Evolutionary conservation across 2,888 invertebrate species (phyloP).

Genomic region (Mantis religiosa): DNA sequence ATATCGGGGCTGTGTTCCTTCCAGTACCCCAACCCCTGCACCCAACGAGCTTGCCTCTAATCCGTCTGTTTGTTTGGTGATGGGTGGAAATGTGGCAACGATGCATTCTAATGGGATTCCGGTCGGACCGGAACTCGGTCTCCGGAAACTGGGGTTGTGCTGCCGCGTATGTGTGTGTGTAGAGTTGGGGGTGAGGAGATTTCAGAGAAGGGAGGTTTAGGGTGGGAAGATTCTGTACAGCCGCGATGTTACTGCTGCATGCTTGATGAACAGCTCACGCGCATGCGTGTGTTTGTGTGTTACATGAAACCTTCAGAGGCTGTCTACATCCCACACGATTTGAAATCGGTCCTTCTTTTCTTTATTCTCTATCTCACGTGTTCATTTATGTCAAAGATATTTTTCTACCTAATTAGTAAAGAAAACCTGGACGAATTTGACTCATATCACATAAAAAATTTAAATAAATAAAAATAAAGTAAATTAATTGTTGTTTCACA

Average conservation of each 20-base stretch:
- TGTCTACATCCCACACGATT: neutral
- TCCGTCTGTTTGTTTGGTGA: constrained; percentile 23
- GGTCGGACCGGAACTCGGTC: constrained; percentile 25
- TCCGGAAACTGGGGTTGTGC: constrained; percentile 26
- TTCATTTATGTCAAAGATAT: too few relatives aligned
- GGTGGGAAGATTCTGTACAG: neutral
- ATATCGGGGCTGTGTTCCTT: constrained; percentile 5
- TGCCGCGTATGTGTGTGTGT: constrained; percentile 1
- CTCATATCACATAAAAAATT: too few relatives aligned
- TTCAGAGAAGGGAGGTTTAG: neutral
- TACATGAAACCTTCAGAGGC: neutral
- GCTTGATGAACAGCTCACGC: neutral
- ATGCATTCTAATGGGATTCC: constrained; percentile 31
- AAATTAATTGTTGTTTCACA: too few relatives aligned
- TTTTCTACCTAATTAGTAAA: too few relatives aligned
- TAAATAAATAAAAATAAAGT: too few relatives aligned
- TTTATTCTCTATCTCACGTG: too few relatives aligned
- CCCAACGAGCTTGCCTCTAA: constrained; percentile 3
- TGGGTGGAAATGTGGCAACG: constrained; percentile 31
- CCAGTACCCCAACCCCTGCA: neutral
- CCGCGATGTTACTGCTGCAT: neutral
- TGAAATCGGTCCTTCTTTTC: neutral
- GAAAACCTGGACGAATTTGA: too few relatives aligned
- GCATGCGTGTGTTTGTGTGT: neutral
- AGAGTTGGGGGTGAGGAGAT: neutral